A percentile compares a stretch with the other conserved stretches of the same genome.
These are phyloP conservation scores for Pristionchus maxplancki DNA, from an alignment of 2,888 invertebrate species.

Conservation along the genomic window DNA sequence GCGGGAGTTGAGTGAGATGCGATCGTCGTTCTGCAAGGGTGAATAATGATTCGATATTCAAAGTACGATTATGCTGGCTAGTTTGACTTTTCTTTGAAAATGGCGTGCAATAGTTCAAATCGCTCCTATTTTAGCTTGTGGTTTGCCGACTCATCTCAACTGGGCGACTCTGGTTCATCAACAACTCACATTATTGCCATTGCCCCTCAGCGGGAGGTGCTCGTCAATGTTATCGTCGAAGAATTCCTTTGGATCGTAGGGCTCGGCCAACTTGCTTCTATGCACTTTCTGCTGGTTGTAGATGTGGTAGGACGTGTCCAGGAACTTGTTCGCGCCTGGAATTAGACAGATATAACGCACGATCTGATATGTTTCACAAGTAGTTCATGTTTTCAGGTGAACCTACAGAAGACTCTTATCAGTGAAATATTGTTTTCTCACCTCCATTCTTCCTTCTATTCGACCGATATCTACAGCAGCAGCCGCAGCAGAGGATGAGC, in stretches of 20 bases:
- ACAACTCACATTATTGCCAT: constrained; percentile 48
- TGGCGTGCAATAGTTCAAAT: no score
- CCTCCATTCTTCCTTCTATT: constrained; percentile 47
- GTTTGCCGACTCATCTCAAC: no score
- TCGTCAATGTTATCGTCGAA: constrained; percentile 49
- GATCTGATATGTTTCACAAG: no score
- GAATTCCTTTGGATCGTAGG: constrained; percentile 44
- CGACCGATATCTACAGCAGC: constrained; percentile 61
- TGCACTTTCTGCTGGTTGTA: constrained; percentile 68
- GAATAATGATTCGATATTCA: neutral
- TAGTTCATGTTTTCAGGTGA: no score
- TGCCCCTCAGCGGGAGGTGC: constrained; percentile 49
- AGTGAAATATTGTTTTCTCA: no score
- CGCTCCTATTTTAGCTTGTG: no score
- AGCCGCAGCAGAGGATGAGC: constrained; percentile 58
- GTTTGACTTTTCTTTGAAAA: no score
- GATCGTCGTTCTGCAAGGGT: constrained; percentile 48
- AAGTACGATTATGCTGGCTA: no score
- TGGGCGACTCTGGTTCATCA: neutral
- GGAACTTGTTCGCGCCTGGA: constrained; percentile 65
- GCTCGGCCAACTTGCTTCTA: constrained; percentile 18
- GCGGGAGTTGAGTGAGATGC: constrained; percentile 43
- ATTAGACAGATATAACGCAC: neutral
- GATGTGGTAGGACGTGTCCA: constrained; percentile 68
- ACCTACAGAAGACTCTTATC: no score